These are phyloP conservation scores for Netelia inedita DNA, from an alignment of 2,888 invertebrate species.

Conservation along the genomic window DNA sequence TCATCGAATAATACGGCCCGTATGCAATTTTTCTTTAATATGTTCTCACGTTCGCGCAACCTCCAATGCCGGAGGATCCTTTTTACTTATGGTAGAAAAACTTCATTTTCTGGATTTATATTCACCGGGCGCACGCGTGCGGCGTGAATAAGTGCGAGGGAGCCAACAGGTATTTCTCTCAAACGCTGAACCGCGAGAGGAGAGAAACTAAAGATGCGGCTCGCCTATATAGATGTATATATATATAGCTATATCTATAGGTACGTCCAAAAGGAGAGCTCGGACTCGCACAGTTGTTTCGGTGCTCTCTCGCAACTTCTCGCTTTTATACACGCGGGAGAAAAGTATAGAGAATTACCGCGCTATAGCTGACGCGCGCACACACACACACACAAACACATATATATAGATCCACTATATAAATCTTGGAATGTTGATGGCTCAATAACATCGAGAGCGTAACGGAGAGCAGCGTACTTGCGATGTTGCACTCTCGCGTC, in stretches of 20 bases:
- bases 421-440: conserved; percentile 70
- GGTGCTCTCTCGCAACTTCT: conserved; percentile 57
- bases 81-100: neutral
- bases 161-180: conserved; percentile 43
- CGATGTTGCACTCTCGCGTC: conserved; percentile 19
- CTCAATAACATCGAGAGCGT: conserved; percentile 69
- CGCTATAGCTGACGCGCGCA: conserved; percentile 13
- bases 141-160: conserved; percentile 17
- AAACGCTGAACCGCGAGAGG: conserved; percentile 28
- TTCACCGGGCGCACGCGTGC: neutral
- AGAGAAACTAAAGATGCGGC: neutral
- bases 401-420: conserved; percentile 48
- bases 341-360: conserved; percentile 64
- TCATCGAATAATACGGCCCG: neutral
- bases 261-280: neutral
- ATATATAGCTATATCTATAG: conserved; percentile 3
- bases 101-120: conserved; percentile 33
- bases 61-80: neutral
- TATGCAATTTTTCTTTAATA: neutral
- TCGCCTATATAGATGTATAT: neutral
- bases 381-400: conserved; percentile 1
- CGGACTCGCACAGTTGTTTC: conserved; percentile 19
- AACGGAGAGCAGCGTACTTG: conserved; percentile 47
- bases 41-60: neutral
- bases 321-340: conserved; percentile 52